Evolutionary conservation across 1,140 invertebrate genomes (phyloP), one percentile per base, ranked within the genome.

Genomic region (Carposina sasakii): DNA sequence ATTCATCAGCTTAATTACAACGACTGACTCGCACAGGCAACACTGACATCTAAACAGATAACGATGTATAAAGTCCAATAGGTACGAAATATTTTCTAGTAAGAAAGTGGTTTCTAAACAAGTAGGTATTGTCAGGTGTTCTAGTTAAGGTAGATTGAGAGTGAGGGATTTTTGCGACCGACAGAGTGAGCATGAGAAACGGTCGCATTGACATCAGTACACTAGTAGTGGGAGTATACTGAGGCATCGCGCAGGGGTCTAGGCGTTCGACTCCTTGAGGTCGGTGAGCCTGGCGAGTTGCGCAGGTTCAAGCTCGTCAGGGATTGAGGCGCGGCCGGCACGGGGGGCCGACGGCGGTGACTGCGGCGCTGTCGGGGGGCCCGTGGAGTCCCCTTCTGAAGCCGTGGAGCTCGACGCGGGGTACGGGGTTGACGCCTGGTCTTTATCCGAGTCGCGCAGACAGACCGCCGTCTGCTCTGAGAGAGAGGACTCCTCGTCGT

Each of bases 261-360:
- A 96, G 84, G 94, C 94, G 76, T 95, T 94, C 45, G 94, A 96
- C 77, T 95, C 94, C 77, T 95, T 95, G 13, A 95, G 86, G 71
- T 93, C 91, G 71, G 94, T 93, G 22, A 96, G 88, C 67, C 93
- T 90, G 20, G 92, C 93, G 54, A 95, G 85, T 76, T 95, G 93
- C 64, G 93, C 91, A 1, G 93, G 92, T 67, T 94, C 93, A 36
- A 96, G 86, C 73, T 96, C 93, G 64, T 95, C 93, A 6, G 94
- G 93, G 70, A 95, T 93, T 57, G 90, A 93, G 19, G 92, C 91
- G 16, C 91, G 84, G 26, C 91, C 91, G 24, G 90, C 91, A 4
- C 92, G 88, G 2, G 91, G 86, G 51, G 91, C 89, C 46, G 90
- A 90, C 12, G 90, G 90, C 10, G 89, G 87, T 17, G 69, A 86